Conservation (phyloP, 2,888 invertebrate species). For the Sympetrum striolatum region DNA sequence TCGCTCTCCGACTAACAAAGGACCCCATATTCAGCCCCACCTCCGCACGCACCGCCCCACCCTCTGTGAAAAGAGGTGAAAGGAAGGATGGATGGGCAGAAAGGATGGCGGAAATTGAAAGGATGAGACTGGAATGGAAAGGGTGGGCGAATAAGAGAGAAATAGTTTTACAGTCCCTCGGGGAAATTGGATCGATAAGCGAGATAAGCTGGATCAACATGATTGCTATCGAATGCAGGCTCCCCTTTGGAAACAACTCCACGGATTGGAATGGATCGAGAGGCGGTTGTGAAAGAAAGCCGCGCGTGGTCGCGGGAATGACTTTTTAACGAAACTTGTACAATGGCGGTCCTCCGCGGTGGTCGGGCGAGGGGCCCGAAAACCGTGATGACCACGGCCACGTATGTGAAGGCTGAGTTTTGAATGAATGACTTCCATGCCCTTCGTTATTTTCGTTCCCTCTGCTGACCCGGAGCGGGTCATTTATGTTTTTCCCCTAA, state of each 20-base stretch:
- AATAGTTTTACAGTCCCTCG: background rate
- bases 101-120: background rate
- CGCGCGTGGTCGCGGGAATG: background rate
- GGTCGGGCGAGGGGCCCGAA: background rate
- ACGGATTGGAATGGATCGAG: background rate
- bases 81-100: background rate
- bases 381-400: background rate
- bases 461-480: background rate
- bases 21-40: background rate
- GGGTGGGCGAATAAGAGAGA: background rate
- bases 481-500: no score
- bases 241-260: background rate
- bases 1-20: background rate
- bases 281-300: background rate
- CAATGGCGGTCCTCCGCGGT: background rate
- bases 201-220: slow-evolving; percentile 5
- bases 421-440: background rate
- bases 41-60: background rate
- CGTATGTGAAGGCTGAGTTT: background rate
- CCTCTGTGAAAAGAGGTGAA: background rate
- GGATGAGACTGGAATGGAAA: background rate
- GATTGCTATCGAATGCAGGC: slow-evolving; percentile 12
- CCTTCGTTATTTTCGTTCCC: background rate
- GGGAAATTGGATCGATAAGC: background rate
- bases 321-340: slow-evolving; percentile 5